A percentile compares a stretch with the other conserved stretches of the same genome.
Evolutionary conservation across 2,797 vertebrate genomes (phyloP).

Genomic region (Sebastiscus tertius): DNA sequence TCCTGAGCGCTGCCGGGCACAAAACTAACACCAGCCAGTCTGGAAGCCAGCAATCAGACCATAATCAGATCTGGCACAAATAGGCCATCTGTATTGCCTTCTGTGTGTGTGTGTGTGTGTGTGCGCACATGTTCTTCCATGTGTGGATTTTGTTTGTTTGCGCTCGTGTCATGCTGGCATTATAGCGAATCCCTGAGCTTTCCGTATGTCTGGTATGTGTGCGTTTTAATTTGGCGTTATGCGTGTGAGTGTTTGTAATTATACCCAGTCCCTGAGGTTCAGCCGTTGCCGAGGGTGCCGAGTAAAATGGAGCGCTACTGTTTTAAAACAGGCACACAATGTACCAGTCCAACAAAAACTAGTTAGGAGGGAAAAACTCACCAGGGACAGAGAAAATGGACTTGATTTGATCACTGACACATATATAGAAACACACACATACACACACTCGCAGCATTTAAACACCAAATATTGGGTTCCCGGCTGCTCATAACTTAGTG

Average conservation of each 20-base stretch:
- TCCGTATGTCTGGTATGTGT: slow-evolving; percentile 17
- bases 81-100: slow-evolving; percentile 68
- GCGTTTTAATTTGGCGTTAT: slow-evolving; percentile 32
- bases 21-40: slow-evolving; percentile 57
- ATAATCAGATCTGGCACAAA: slow-evolving; percentile 75
- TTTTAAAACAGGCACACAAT: slow-evolving; percentile 49
- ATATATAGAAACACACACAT: neutral
- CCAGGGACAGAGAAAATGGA: slow-evolving; percentile 32
- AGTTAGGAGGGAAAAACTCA: slow-evolving; percentile 38
- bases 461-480: neutral
- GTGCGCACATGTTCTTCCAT: slow-evolving; percentile 28
- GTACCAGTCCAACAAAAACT: slow-evolving; percentile 44
- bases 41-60: slow-evolving; percentile 64
- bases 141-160: slow-evolving; percentile 54
- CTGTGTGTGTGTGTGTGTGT: slow-evolving; percentile 18
- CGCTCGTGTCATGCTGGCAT: slow-evolving; percentile 41
- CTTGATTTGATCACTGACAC: slow-evolving; percentile 42
- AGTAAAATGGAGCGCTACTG: slow-evolving; percentile 45
- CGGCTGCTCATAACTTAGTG: neutral
- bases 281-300: slow-evolving; percentile 24
- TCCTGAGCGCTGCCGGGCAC: slow-evolving; percentile 52
- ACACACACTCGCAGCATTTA: neutral
- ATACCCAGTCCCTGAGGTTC: slow-evolving; percentile 39
- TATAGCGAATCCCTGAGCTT: slow-evolving; percentile 48
- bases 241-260: slow-evolving; percentile 47